phyloP scores from a whole-genome alignment of 2,888 invertebrate species.

The Volucella zonaria region DNA sequence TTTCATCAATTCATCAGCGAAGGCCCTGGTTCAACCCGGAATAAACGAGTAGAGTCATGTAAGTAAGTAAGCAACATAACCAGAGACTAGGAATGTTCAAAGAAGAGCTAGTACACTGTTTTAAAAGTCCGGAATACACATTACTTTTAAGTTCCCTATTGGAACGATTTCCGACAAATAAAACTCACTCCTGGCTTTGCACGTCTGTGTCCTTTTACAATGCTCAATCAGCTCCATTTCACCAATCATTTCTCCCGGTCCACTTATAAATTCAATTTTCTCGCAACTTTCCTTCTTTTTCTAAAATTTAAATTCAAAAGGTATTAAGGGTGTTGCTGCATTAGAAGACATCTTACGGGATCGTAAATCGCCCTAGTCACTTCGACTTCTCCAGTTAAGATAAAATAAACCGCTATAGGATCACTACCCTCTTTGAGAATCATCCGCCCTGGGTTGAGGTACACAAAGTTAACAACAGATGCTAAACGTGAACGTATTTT shows the following conservation, averaged over 20 bases:
- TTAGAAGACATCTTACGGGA: constrained; percentile 74
- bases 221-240: constrained; percentile 79
- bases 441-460: constrained; percentile 84
- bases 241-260: constrained; percentile 79
- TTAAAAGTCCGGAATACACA: too few relatives aligned
- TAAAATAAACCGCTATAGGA: constrained; percentile 86
- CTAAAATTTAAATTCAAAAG: constrained; percentile 30
- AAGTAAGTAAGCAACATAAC: too few relatives aligned
- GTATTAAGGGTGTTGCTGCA: background rate
- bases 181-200: constrained; percentile 72
- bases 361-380: constrained; percentile 77
- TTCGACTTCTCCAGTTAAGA: constrained; percentile 85
- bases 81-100: too few relatives aligned
- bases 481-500: constrained; percentile 86
- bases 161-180: too few relatives aligned
- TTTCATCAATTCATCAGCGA: too few relatives aligned
- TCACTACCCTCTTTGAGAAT: constrained; percentile 86
- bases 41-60: too few relatives aligned
- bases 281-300: constrained; percentile 60
- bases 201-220: constrained; percentile 75
- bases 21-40: too few relatives aligned
- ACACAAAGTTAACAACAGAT: constrained; percentile 85
- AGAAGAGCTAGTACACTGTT: too few relatives aligned
- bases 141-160: too few relatives aligned
- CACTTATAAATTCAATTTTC: constrained; percentile 76